Evolutionary conservation across 1,140 invertebrate species (phyloP).

Genomic region (Lepeophtheirus salmonis): DNA sequence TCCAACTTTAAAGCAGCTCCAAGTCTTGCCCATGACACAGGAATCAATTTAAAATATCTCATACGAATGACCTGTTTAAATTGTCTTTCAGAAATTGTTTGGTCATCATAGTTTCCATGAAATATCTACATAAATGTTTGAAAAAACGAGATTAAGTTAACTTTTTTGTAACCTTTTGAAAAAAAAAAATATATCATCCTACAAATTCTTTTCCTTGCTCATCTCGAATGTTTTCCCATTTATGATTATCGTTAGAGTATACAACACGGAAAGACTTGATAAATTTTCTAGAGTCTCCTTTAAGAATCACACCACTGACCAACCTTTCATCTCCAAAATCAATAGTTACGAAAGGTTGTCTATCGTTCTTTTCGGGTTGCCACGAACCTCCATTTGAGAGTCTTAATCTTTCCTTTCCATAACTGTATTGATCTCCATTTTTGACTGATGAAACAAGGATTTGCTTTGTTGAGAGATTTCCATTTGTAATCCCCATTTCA

Average conservation of each 20-base stretch:
- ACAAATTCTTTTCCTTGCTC: not conserved
- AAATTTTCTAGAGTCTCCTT: not conserved
- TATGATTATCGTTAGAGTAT: not conserved
- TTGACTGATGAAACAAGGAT: not conserved
- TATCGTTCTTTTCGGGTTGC: not conserved
- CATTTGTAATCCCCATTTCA: not conserved
- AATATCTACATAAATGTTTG: slow-evolving; percentile 1
- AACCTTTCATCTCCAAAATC: not conserved
- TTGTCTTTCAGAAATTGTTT: not conserved
- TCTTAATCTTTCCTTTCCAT: not conserved
- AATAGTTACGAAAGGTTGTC: not conserved
- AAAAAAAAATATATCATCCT: not conserved
- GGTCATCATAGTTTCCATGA: not conserved
- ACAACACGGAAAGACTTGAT: not conserved
- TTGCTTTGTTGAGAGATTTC: not conserved
- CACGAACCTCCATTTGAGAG: not conserved
- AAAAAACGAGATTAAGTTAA: no score
- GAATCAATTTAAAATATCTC: slow-evolving; percentile 1
- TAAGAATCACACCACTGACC: not conserved
- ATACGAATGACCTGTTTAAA: slow-evolving; percentile 2
- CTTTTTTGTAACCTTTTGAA: not conserved
- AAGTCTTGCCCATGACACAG: not conserved
- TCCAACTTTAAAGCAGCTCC: not conserved
- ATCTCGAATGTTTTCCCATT: not conserved
- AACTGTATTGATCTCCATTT: not conserved